phyloP scores from a whole-genome alignment of 53 echinoderm and acorn worm genomes.

The Astropecten irregularis region DNA sequence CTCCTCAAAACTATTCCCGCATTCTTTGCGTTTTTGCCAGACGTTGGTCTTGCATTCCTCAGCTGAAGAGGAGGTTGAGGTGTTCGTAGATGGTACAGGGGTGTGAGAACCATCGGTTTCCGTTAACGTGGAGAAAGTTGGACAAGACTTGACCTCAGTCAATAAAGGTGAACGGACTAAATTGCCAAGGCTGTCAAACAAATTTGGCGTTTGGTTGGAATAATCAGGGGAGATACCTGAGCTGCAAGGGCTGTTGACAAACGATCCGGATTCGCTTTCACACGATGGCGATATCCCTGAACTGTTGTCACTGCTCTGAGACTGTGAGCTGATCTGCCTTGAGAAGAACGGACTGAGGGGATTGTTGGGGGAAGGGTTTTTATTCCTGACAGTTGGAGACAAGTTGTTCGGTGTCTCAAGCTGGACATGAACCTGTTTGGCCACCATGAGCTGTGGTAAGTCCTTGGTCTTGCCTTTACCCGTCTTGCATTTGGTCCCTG shows the following conservation, averaged over 20 bases:
- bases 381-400: background rate
- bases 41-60: conserved; percentile 61
- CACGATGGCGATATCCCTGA: conserved; percentile 78
- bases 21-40: conserved; percentile 80
- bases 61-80: background rate
- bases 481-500: conserved; percentile 57
- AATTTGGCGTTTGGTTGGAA: conserved; percentile 29
- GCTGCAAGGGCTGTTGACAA: conserved; percentile 73
- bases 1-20: conserved; percentile 63
- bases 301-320: conserved; percentile 84
- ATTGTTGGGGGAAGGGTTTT: conserved; percentile 22
- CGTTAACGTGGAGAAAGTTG: conserved; percentile 32
- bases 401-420: conserved; percentile 18
- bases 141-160: conserved; percentile 35
- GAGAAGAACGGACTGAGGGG: conserved; percentile 67
- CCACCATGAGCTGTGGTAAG: conserved; percentile 53
- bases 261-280: conserved; percentile 67
- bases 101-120: conserved; percentile 15
- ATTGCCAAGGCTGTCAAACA: conserved; percentile 43
- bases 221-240: conserved; percentile 88
- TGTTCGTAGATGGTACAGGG: background rate
- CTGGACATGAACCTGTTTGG: conserved; percentile 16
- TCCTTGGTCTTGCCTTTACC: conserved; percentile 58
- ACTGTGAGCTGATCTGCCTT: conserved; percentile 86
- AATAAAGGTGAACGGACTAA: conserved; percentile 21